A percentile compares a stretch with the other conserved stretches of the same genome.
Evolutionary conservation across 2,888 invertebrate genomes (phyloP).

Genomic region (Sphaerophoria taeniata): DNA sequence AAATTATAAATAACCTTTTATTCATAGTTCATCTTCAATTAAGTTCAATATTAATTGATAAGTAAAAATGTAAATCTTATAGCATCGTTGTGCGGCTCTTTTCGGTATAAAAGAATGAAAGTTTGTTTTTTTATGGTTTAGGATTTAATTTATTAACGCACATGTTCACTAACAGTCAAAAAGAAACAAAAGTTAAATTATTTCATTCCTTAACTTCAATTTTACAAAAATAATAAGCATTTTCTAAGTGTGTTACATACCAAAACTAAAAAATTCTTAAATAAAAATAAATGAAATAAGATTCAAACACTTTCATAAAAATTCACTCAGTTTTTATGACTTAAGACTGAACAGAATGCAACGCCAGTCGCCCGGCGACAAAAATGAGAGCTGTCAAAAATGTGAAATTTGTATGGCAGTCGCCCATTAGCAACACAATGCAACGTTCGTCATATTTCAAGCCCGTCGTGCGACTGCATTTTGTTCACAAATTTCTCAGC

Average conservation of each 20-base stretch:
- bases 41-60: constrained; percentile 53
- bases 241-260: constrained; percentile 41
- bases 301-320: constrained; percentile 6
- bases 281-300: constrained; percentile 13
- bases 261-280: constrained; percentile 13
- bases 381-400: no score
- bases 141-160: constrained; percentile 47
- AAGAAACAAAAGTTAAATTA: not conserved
- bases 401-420: no score
- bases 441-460: no score
- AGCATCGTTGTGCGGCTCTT: constrained; percentile 32
- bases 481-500: no score
- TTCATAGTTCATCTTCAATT: constrained; percentile 62
- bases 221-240: constrained; percentile 31
- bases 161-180: constrained; percentile 38
- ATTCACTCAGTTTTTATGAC: not conserved
- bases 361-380: no score
- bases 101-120: constrained; percentile 8
- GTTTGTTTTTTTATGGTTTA: constrained; percentile 20
- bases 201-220: constrained; percentile 57
- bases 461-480: no score
- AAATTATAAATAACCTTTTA: constrained; percentile 43
- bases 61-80: constrained; percentile 36
- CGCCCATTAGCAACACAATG: no score
- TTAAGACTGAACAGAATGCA: no score